Evolutionary conservation across 1,140 invertebrate genomes (phyloP), one percentile per base, ranked within the genome.

Genomic region (Bicyclus anynana): DNA sequence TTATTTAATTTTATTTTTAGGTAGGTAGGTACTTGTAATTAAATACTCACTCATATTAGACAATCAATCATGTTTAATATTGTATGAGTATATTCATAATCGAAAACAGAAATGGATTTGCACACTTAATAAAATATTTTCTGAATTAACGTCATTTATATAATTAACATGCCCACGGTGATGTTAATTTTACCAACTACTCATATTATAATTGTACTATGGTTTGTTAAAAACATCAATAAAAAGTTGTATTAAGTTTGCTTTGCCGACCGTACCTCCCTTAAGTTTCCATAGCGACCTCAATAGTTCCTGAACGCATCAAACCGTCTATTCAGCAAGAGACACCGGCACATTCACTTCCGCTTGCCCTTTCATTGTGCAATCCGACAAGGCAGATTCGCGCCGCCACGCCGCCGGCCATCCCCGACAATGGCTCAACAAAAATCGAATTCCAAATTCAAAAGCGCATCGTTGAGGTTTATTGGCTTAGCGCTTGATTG

Each of bases 401-500:
- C 79, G 69, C 68, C 72, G 80, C 81, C 81, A 79, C 72, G 80
- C 81, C 81, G 80, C 74, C 69, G 80, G 82, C 82, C 77, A 80
- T 74, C 13, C 53, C 40, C 73, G 65, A 84, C 80, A 86, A 86
- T 81, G 59, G 73, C 59, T 66, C 74, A 69, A 76, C 77, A 84
- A 84, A 85, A 83, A 80, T 86, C 81, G 72, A 76, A 86, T 87
- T 81, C 74, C 49, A 67, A 69, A 82, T 85, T 85, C 76, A 88
- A 86, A 88, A 86, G 83, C 76, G 74, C 83, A 88, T 86, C 85
- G 83, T 84, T 88, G 85, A 88, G 85, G 85, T 88, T 88, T 88
- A 88, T 88, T 88, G 85, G 85, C 84, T 88, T 86, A 88, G 84
- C 78, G 82, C 76, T 83, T 86, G 85, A 88, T 88, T 84, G 85